A percentile compares a stretch with the other conserved stretches of the same genome.
These are phyloP conservation scores for Tanytarsus gracilentus DNA, from an alignment of 2,888 invertebrate genomes.

Conservation along the genomic window DNA sequence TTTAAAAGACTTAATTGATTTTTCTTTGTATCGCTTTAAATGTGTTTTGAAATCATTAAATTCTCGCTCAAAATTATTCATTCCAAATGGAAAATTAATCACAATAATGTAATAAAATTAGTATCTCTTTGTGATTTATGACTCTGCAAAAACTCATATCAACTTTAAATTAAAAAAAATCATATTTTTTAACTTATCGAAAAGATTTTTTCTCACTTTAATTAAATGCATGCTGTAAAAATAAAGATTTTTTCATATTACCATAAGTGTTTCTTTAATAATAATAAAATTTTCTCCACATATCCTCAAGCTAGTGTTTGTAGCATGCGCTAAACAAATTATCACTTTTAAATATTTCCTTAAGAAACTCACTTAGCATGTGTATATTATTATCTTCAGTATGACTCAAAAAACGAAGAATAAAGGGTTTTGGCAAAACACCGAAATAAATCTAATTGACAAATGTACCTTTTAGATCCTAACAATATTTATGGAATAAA, in stretches of 20 bases:
- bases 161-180: background rate
- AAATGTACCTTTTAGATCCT: too few species aligned
- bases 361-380: background rate
- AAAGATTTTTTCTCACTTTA: too few species aligned
- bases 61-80: background rate
- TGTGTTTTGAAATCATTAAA: constrained; percentile 21
- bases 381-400: constrained; percentile 7
- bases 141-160: background rate
- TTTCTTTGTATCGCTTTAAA: constrained; percentile 10
- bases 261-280: too few species aligned
- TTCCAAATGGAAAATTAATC: constrained; percentile 24
- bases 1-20: constrained; percentile 24
- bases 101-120: constrained; percentile 11
- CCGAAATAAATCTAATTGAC: too few species aligned
- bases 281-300: too few species aligned
- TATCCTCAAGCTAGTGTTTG: too few species aligned
- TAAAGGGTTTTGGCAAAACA: too few species aligned
- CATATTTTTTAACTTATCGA: too few species aligned
- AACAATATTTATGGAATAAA: too few species aligned
- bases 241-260: too few species aligned
- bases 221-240: too few species aligned
- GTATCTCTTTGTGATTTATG: constrained; percentile 18
- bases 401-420: background rate
- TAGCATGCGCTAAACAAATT: constrained; percentile 26
- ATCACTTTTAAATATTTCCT: constrained; percentile 15